These are phyloP conservation scores for Schizopygopsis malacanthus DNA, from an alignment of 2,797 vertebrate genomes.

Conservation along the genomic window DNA sequence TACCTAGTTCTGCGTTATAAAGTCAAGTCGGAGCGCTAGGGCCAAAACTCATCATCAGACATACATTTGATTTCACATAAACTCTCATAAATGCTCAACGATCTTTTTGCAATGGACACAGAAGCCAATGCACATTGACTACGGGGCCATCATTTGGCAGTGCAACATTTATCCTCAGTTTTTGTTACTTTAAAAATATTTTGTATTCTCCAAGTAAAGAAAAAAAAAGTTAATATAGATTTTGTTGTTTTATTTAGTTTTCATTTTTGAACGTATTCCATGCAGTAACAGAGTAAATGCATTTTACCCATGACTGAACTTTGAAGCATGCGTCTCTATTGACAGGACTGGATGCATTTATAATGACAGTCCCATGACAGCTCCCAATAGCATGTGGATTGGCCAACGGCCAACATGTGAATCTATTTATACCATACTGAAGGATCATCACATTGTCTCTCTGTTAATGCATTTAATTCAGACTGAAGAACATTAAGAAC, in stretches of 20 bases:
- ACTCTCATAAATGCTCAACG: slow-evolving; percentile 26
- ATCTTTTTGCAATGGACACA: slow-evolving; percentile 17
- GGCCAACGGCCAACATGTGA: slow-evolving; percentile 17
- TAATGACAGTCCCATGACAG: slow-evolving; percentile 52
- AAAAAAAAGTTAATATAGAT: neutral
- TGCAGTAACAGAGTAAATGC: slow-evolving; percentile 57
- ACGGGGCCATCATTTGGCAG: slow-evolving; percentile 36
- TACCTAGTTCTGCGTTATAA: slow-evolving; percentile 96
- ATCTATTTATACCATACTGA: slow-evolving; percentile 20
- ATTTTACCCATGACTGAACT: slow-evolving; percentile 59
- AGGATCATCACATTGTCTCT: slow-evolving; percentile 16
- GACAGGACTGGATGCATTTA: slow-evolving; percentile 58
- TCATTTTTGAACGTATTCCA: slow-evolving; percentile 56
- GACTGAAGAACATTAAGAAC: neutral
- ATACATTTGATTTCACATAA: neutral
- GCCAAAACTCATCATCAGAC: slow-evolving; percentile 13
- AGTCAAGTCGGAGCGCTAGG: slow-evolving; percentile 94
- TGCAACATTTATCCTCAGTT: slow-evolving; percentile 27
- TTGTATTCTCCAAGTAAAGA: slow-evolving; percentile 17
- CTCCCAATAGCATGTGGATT: slow-evolving; percentile 47
- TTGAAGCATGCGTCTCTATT: slow-evolving; percentile 71
- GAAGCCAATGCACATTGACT: slow-evolving; percentile 41
- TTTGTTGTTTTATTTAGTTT: slow-evolving; percentile 39
- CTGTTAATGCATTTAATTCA: slow-evolving; percentile 8
- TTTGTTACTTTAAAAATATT: slow-evolving; percentile 45